A percentile compares a stretch with the other conserved stretches of the same genome.
phyloP scores from a whole-genome alignment of 1,140 invertebrate species.

The Elymnias hypermnestra region DNA sequence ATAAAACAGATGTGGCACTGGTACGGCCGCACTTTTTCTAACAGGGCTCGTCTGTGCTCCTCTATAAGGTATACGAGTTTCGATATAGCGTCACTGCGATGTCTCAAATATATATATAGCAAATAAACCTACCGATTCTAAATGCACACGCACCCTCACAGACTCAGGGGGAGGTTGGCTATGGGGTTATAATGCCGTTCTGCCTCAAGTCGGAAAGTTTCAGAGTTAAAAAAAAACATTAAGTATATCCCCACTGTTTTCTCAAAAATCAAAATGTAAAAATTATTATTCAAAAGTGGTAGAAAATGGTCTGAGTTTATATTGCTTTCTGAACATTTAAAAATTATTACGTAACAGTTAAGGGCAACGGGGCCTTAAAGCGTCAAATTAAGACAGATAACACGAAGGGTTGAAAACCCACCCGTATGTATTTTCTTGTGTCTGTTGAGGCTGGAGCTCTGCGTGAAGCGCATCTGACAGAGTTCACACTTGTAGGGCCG shows the following conservation, averaged over 20 bases:
- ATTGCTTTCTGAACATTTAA: no score
- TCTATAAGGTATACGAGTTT: conserved; percentile 74
- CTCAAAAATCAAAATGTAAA: neutral
- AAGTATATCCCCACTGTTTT: neutral
- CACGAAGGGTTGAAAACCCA: conserved; percentile 46
- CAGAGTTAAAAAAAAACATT: no score
- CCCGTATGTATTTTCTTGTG: conserved; percentile 90
- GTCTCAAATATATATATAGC: conserved; percentile 47
- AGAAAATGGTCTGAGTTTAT: no score
- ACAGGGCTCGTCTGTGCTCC: conserved; percentile 77
- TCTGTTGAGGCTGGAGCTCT: conserved; percentile 87
- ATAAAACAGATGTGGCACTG: conserved; percentile 79
- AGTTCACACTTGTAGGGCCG: conserved; percentile 86
- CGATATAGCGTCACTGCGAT: conserved; percentile 66
- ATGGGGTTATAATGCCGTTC: conserved; percentile 40
- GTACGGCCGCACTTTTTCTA: conserved; percentile 80
- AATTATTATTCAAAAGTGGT: no score
- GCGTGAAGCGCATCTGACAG: conserved; percentile 85
- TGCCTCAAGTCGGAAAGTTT: conserved; percentile 52
- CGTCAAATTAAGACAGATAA: neutral
- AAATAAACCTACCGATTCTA: conserved; percentile 39
- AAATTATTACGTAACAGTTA: no score
- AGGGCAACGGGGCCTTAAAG: no score
- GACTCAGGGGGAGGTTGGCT: conserved; percentile 63
- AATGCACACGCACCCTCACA: conserved; percentile 51